Base-by-base conservation (phyloP, 2,797 vertebrate species). In the Clamator glandarius region DNA sequence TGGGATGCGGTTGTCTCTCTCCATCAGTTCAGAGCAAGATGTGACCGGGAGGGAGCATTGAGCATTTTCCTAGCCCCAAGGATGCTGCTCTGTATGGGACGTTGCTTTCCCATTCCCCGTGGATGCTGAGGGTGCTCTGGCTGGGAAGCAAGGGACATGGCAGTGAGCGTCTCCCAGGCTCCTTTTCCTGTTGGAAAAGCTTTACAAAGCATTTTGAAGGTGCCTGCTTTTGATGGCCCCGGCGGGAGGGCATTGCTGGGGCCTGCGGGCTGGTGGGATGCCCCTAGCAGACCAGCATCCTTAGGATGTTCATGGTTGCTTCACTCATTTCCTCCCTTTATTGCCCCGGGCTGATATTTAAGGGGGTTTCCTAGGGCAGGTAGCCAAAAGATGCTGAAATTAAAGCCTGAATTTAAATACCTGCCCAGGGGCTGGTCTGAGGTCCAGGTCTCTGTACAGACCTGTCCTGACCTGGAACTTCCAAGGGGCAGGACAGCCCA, bases 51-150 rank as follows among this genome's bases (percentile, higher is more conserved):
- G 11, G 0, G 21, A 44, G 23, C 28, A 1, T 55, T 1, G 59
- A 42, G 58, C 5, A 0, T 57, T 70, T 74, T 24, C 50, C 41
- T 36, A 25, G 13, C 35, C 36, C 33, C 28, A 17, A 33, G 57
- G 67, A 57, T 14, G 52, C 35, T 63, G 42, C 81, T n/a, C 18
- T 8, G 14, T 0, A 4, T 13, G 63, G 63, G 42, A 17, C 7
- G 0, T 3, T 0, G 0, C 54, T 72, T 24, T 18, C 39, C 55
- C 5, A 9, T 39, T 84, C 41, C 54, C 54, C 46, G 1, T 0
- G 33, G 79, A 13, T 35, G 21, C 46, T 33, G 46, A 11, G 35
- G 67, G 14, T 11, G 42, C 67, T 58, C 28, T 7, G 6, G 2
- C 59, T 0, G 2, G 48, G 36, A 35, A 46, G 15, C 21, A 8